Evolutionary conservation across 2,797 vertebrate genomes (phyloP).

Genomic region (Anolis apletophallus): DNA sequence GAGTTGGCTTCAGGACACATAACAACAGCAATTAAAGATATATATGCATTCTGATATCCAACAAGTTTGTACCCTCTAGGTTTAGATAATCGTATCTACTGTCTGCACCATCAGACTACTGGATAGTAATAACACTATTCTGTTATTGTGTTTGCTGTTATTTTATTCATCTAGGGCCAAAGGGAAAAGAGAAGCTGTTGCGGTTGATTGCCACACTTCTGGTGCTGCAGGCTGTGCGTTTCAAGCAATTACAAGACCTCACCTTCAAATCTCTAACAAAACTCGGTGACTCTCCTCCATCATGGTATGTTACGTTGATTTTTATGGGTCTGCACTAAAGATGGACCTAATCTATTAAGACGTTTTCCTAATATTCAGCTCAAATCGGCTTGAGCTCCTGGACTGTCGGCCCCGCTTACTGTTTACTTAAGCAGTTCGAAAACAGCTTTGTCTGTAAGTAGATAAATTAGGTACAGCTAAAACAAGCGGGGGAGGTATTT

Average conservation of each 20-base stretch:
- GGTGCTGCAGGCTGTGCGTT: conserved; percentile 83
- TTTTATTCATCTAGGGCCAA: conserved; percentile 71
- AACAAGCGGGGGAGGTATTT: no score
- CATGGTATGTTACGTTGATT: conserved; percentile 55
- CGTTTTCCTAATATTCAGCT: neutral
- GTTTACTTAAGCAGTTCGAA: no score
- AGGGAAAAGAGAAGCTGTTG: conserved; percentile 79
- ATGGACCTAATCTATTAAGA: neutral
- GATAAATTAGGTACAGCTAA: no score
- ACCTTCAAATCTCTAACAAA: conserved; percentile 80
- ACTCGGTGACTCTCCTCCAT: conserved; percentile 67
- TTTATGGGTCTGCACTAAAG: neutral
- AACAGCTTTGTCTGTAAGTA: no score
- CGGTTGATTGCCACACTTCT: conserved; percentile 84
- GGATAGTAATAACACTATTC: neutral
- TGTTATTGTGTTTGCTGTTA: no score
- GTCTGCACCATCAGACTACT: neutral
- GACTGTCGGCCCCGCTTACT: no score
- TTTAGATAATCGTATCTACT: neutral
- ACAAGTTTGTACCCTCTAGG: neutral
- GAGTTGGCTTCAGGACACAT: no score
- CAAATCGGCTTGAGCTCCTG: neutral
- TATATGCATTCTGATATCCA: neutral
- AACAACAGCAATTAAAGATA: no score
- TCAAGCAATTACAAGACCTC: conserved; percentile 69